These are phyloP conservation scores for Sitta europaea DNA, from an alignment of 2,113 vertebrate species.

Conservation along the genomic window DNA sequence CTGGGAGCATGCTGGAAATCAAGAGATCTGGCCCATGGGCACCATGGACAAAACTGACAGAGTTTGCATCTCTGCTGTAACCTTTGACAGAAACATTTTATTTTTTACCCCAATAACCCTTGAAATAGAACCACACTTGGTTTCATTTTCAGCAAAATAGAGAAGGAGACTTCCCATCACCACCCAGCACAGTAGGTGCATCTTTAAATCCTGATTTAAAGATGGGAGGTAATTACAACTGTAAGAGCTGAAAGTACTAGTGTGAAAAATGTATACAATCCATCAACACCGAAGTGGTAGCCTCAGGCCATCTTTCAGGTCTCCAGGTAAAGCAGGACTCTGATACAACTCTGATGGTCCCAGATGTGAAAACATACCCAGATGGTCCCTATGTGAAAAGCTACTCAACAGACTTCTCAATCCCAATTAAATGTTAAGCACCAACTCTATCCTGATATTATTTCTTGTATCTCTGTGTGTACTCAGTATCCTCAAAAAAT, in stretches of 20 bases:
- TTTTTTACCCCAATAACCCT: neutral
- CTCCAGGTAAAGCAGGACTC: neutral
- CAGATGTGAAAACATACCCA: too few species aligned
- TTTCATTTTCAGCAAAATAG: neutral
- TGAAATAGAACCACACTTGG: neutral
- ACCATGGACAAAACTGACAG: too few species aligned
- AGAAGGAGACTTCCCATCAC: neutral
- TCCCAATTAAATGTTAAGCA: neutral
- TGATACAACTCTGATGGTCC: neutral
- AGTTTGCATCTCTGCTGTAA: neutral
- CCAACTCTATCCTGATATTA: neutral
- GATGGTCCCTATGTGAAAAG: neutral
- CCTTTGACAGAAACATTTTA: neutral
- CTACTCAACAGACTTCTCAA: neutral
- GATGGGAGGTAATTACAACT: neutral
- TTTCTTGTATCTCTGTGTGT: neutral
- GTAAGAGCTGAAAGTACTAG: neutral
- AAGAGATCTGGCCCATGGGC: neutral
- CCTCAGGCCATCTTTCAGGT: neutral
- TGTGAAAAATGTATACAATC: fast-evolving
- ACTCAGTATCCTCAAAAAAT: neutral
- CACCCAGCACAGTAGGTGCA: neutral
- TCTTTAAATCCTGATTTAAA: neutral
- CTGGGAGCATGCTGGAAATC: neutral
- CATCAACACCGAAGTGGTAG: neutral